A percentile compares a stretch with the other conserved stretches of the same genome.
Conservation (phyloP, 1,140 invertebrate species). For the Bombus breviceps region DNA sequence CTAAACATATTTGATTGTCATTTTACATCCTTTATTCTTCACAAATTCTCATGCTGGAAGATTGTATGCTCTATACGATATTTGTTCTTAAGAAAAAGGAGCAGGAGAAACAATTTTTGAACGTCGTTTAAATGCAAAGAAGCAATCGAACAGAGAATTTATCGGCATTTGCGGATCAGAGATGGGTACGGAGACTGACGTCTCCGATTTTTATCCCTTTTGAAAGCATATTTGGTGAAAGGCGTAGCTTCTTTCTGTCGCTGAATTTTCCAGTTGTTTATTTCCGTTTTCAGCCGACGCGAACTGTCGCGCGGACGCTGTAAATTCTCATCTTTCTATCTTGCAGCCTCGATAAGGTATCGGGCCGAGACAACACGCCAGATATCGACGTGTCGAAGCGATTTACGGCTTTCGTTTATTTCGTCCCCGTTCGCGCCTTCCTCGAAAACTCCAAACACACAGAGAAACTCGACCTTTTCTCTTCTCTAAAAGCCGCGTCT, state of each 20-base stretch:
- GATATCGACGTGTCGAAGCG: conserved; percentile 65
- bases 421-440: conserved; percentile 46
- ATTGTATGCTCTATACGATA: background rate
- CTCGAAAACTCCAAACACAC: conserved; percentile 11
- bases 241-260: conserved; percentile 30
- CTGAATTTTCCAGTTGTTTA: conserved; percentile 45
- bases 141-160: conserved; percentile 5
- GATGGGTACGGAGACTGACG: background rate
- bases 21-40: no score
- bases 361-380: conserved; percentile 62
- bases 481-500: background rate
- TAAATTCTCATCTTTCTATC: conserved; percentile 67
- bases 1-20: no score
- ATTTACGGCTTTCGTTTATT: conserved; percentile 67
- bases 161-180: background rate
- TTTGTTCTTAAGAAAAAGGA: background rate
- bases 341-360: conserved; percentile 64
- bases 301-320: conserved; percentile 59
- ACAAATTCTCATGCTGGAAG: background rate
- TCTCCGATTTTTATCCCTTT: conserved; percentile 5
- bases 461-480: conserved; percentile 8
- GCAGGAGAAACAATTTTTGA: background rate
- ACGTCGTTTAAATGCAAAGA: background rate
- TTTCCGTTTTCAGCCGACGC: conserved; percentile 14
- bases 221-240: conserved; percentile 11